These are phyloP conservation scores for Drosophila nasuta DNA, from an alignment of 1,140 invertebrate species.

Conservation along the genomic window DNA sequence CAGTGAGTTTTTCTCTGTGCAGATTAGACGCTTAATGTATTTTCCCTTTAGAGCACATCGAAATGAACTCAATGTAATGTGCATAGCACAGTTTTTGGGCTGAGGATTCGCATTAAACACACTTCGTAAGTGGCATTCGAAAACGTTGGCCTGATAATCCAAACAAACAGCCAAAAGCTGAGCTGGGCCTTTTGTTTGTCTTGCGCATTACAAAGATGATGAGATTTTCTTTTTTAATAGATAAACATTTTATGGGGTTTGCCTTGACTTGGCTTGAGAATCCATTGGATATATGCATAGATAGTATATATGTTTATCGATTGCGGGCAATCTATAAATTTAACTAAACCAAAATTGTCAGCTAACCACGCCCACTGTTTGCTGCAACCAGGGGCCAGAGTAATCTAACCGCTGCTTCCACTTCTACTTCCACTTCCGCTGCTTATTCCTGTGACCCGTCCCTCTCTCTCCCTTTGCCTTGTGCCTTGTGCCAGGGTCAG, in stretches of 20 bases:
- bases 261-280: background rate
- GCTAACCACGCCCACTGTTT: background rate
- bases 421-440: constrained; percentile 18
- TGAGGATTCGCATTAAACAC: constrained; percentile 1
- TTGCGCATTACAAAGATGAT: constrained; percentile 6
- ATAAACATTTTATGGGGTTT: constrained; percentile 10
- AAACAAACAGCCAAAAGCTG: background rate
- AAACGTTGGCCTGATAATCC: background rate
- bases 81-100: background rate
- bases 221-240: background rate
- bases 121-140: constrained; percentile 1
- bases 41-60: background rate
- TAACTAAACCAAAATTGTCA: constrained; percentile 1
- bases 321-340: background rate
- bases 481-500: constrained; percentile 18
- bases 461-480: background rate
- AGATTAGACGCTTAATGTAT: too few species aligned
- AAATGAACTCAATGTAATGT: background rate
- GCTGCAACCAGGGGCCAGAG: background rate
- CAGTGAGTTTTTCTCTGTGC: too few species aligned
- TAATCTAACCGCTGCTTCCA: background rate
- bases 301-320: constrained; percentile 1
- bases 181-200: background rate
- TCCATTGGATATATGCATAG: background rate
- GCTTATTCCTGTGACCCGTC: background rate